Base-by-base conservation (phyloP, 2,888 invertebrate genomes). In the Sesia apiformis region DNA sequence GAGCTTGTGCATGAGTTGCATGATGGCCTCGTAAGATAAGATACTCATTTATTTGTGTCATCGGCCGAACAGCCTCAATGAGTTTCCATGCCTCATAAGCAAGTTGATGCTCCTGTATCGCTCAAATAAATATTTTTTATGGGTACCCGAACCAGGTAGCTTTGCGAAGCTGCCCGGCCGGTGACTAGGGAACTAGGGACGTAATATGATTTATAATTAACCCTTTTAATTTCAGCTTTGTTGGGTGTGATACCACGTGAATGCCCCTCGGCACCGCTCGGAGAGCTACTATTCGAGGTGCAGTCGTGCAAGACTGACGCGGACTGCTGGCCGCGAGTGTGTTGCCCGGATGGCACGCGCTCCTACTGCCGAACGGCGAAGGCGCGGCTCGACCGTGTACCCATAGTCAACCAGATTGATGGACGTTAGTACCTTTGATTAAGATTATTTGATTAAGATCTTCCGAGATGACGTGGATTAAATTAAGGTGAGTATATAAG, bases 311-410 rank as follows among this genome's bases (percentile, higher is more conserved):
- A 89, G 63, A 84, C 83, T 0, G 95, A 95, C 69, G 79, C 89
- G 8, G 94, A 95, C 66, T 95, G 95, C 76, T 92, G 93, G 90
- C 93, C 94, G 7, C 87, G 95, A 39, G 91, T 95, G 56, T 95
- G 95, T 75, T 95, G 95, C 63, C 93, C 94, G 0, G 95, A 94
- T 72, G 92, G 91, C 62, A 79, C 79, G 3, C 91, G 91, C 53
- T 92, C 92, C 61, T 95, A 93, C 73, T 95, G 95, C 72, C 90
- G 94, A 62, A 94, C 94, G 4, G 92, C 94, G 3, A 89, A 91
- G 52, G 93, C 94, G 3, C 84, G 93, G 52, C 89, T 94, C 58
- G 92, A 93, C 59, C 88, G 92, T 49, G 90, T 93, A 61, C 93
- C 93, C 4, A 90, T 92, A 39, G 92, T 92, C 50, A 91, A 91